These are phyloP conservation scores for Heteromormyrus szaboi DNA, from an alignment of 2,797 vertebrate genomes.

Conservation along the genomic window DNA sequence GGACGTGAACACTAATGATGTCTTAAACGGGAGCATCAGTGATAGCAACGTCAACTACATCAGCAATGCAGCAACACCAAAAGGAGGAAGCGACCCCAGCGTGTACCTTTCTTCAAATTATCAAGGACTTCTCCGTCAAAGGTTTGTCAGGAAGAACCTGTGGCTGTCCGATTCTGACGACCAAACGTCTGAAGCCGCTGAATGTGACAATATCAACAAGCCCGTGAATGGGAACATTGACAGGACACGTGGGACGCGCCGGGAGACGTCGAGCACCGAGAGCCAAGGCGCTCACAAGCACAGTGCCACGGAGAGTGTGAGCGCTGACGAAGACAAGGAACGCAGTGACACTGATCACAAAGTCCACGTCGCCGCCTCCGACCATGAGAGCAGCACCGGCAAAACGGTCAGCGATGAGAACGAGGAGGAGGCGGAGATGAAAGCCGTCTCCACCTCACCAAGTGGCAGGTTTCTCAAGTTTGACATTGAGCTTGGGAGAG, in stretches of 20 bases:
- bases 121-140: constrained; percentile 68
- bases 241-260: constrained; percentile 43
- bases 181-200: constrained; percentile 64
- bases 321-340: constrained; percentile 42
- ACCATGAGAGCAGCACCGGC: constrained; percentile 51
- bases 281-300: constrained; percentile 38
- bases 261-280: constrained; percentile 44
- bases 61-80: constrained; percentile 51
- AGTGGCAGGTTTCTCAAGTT: constrained; percentile 96
- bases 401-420: constrained; percentile 75
- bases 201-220: constrained; percentile 63
- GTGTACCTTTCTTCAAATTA: constrained; percentile 60
- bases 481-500: constrained; percentile 92
- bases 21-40: constrained; percentile 58
- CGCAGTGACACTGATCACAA: constrained; percentile 46
- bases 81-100: constrained; percentile 64
- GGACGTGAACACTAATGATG: constrained; percentile 52
- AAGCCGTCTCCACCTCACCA: constrained; percentile 89
- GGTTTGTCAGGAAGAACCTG: constrained; percentile 82
- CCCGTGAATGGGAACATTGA: constrained; percentile 67
- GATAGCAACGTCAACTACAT: constrained; percentile 58
- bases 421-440: constrained; percentile 92
- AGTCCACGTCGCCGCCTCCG: constrained; percentile 41
- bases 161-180: constrained; percentile 89
- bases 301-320: constrained; percentile 44